These are phyloP conservation scores for Acanthoscelides obtectus DNA, from an alignment of 2,888 invertebrate species.

Conservation along the genomic window DNA sequence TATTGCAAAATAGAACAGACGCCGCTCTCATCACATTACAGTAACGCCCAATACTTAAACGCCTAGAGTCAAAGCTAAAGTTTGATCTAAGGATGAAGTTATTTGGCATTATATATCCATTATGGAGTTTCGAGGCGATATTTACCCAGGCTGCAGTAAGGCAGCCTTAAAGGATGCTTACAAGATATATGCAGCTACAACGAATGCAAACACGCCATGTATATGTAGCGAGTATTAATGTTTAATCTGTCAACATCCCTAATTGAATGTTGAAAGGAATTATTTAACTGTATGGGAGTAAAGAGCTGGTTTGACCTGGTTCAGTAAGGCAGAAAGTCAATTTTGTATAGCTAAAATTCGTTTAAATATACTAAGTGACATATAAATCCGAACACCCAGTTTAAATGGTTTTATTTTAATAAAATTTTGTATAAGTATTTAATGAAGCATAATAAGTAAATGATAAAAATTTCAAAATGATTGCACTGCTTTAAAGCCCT, in stretches of 20 bases:
- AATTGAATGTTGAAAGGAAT: neutral
- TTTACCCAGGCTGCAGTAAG: neutral
- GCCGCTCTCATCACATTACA: neutral
- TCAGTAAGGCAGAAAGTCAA: too few species aligned
- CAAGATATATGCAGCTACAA: neutral
- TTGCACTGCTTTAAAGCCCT: too few species aligned
- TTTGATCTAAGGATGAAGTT: neutral
- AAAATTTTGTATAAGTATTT: too few species aligned
- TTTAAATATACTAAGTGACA: too few species aligned
- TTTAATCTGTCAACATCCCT: neutral
- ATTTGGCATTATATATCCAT: neutral
- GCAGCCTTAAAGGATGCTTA: neutral
- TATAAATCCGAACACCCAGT: too few species aligned
- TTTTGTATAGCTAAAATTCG: too few species aligned
- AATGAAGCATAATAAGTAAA: too few species aligned
- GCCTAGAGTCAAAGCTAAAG: neutral
- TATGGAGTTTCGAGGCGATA: neutral
- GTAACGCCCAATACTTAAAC: neutral
- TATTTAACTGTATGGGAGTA: neutral
- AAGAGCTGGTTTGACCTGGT: too few species aligned
- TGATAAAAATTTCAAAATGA: too few species aligned
- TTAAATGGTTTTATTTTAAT: too few species aligned
- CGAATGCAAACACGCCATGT: neutral
- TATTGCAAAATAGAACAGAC: neutral
- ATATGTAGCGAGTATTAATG: neutral